Evolutionary conservation across 2,113 vertebrate species (phyloP), one percentile per base, ranked within the genome.

Genomic region (Gobius niger): DNA sequence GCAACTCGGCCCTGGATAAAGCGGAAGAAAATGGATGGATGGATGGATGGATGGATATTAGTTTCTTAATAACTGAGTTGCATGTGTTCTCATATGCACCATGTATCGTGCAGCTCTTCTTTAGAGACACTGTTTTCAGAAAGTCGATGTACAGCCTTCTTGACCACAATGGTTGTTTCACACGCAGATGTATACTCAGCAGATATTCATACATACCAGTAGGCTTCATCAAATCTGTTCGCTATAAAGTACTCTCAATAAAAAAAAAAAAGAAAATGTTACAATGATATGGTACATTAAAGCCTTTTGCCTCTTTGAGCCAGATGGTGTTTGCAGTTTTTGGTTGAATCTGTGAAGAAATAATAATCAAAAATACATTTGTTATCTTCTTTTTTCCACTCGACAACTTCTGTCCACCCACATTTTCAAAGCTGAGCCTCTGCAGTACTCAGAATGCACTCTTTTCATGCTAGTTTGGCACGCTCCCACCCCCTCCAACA

Each of bases 301-400:
- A 13, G 34, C 15, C 7, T 3, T 7, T 42, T 5, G 34, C 7
- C 56, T 41, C 13, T 15, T 3, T 24, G 24, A 15, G n/a, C 9
- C 40, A 42, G 57, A 42, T 60, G 57, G 41, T 44, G 9, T 44
- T 40, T 14, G 1, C 6, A 15, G 7, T 41, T 12, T 42, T 59
- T 9, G 54, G 7, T n/a, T n/a, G 24, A 57, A 40, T 57, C 19
- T 42, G 14, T 42, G 14, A 42, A 42, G 4, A 60, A 60, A 60
- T 60, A 42, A n/a, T 42, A 8, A 44, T 60, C 40, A 60, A 60
- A 60, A 42, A 44, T 44, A 60, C 40, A 60, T 60, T 60, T 59
- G 56, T 15, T 16, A 59, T n/a, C 40, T 60, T 60, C 34, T 13
- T 60, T n/a, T 44, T 42, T 44, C 11, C 15, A 5, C 40, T 60